Evolutionary conservation across 2,888 invertebrate genomes (phyloP), one percentile per base, ranked within the genome.

Genomic region (Sarcophaga caerulescens): DNA sequence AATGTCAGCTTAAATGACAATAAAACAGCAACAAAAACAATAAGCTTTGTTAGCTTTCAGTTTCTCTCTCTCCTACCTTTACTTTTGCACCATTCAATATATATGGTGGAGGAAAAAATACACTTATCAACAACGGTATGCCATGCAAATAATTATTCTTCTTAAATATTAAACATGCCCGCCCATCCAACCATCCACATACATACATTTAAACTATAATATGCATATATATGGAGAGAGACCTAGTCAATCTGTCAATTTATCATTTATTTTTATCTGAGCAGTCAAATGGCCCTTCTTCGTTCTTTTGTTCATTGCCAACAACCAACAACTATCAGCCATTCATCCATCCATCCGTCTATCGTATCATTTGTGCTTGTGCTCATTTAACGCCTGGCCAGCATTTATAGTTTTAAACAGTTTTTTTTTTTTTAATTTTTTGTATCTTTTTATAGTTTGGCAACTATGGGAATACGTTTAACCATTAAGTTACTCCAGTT

Each of bases 381-480:
- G 80, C 80, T 80, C 80, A 80, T 80, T 80, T 74, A 80, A 80
- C 60, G 80, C 65, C 60, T 80, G 80, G 60, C 60, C 73, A 80
- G 59, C 52, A n/a, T 73, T 74, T 66, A 80, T 66, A 23, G 60
- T 21, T 76, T n/a, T 19, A 44, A 8, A 65, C 3, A 65, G 17
- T 11, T 65, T 11, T 65, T 14, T 35, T 17, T 35, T 4, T 10
- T 35, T 35, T 35, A 35, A 35, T 10, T 35, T 35, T 35, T 8
- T 35, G 8, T 35, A 35, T 35, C 35, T 35, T 35, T 35, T 3
- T 63, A 25, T 25, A 19, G 10, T 60, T 19, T 60, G 21, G 2
- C 8, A 21, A 60, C 60, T 60, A 19, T 17, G 52, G 14, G 17
- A 52, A 52, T 52, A 14, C 17, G 14, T 52, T 12, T 4, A 52